These are phyloP conservation scores for Periophthalmus modestus DNA, from an alignment of 2,113 vertebrate species.

Conservation along the genomic window DNA sequence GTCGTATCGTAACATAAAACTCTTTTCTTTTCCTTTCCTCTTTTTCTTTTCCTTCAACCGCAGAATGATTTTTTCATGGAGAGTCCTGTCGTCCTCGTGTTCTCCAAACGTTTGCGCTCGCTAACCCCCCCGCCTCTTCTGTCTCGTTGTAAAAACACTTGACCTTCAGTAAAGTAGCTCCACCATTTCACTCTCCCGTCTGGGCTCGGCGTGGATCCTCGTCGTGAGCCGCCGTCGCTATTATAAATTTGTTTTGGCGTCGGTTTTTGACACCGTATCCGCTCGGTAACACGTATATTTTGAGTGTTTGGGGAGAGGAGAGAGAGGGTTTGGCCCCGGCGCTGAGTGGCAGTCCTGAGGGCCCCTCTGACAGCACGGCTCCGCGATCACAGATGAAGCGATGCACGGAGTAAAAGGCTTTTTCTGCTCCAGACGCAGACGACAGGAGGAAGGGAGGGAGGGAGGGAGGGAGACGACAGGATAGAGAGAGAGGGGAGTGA, in stretches of 20 bases:
- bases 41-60: no score
- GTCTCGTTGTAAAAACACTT: background rate
- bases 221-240: constrained; percentile 1
- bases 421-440: constrained; percentile 23
- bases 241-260: background rate
- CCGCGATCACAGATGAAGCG: constrained; percentile 47
- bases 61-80: no score
- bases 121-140: no score
- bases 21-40: no score
- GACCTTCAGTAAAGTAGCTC: constrained; percentile 28
- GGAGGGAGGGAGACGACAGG: no score
- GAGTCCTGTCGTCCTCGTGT: no score
- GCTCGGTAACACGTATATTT: background rate
- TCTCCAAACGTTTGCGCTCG: no score
- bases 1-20: no score
- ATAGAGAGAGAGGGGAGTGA: no score
- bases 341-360: constrained; percentile 48
- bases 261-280: background rate
- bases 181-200: background rate
- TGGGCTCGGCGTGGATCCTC: constrained; percentile 23
- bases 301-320: background rate
- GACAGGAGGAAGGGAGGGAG: background rate
- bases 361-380: constrained; percentile 58
- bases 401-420: constrained; percentile 22
- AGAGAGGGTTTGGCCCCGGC: constrained; percentile 18